phyloP scores from a whole-genome alignment of 1,140 invertebrate genomes.

The Colletes latitarsis region DNA sequence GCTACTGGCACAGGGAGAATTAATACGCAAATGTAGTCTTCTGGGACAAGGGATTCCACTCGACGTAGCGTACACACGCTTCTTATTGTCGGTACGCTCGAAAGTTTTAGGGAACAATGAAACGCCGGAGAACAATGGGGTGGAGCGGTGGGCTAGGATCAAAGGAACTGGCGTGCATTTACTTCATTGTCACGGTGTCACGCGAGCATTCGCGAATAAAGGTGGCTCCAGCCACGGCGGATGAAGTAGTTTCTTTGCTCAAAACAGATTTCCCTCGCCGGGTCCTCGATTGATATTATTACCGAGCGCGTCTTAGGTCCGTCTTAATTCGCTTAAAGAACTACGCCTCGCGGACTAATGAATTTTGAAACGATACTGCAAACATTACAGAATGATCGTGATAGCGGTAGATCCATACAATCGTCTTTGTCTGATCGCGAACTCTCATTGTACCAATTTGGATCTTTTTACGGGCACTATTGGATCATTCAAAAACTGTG shows the following conservation, averaged over 20 bases:
- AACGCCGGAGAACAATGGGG: slow-evolving; percentile 48
- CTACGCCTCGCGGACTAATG: no score
- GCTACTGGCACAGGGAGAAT: not conserved
- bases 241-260: not conserved
- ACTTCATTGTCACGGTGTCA: slow-evolving; percentile 55
- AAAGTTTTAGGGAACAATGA: slow-evolving; percentile 53
- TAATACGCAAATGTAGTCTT: slow-evolving; percentile 27
- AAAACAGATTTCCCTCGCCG: not conserved
- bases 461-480: no score
- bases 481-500: no score
- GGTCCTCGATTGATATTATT: no score
- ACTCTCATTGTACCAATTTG: no score
- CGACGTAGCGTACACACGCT: slow-evolving; percentile 30
- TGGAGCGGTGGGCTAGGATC: slow-evolving; percentile 23
- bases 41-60: slow-evolving; percentile 8
- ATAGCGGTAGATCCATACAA: no score
- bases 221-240: slow-evolving; percentile 1
- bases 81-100: slow-evolving; percentile 54
- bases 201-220: slow-evolving; percentile 48
- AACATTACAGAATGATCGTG: no score
- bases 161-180: slow-evolving; percentile 50
- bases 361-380: no score
- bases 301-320: no score
- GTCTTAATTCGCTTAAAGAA: no score
- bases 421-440: no score